Evolutionary conservation across 2,888 invertebrate genomes (phyloP).

Genomic region (Disparrhopalites patrizii): DNA sequence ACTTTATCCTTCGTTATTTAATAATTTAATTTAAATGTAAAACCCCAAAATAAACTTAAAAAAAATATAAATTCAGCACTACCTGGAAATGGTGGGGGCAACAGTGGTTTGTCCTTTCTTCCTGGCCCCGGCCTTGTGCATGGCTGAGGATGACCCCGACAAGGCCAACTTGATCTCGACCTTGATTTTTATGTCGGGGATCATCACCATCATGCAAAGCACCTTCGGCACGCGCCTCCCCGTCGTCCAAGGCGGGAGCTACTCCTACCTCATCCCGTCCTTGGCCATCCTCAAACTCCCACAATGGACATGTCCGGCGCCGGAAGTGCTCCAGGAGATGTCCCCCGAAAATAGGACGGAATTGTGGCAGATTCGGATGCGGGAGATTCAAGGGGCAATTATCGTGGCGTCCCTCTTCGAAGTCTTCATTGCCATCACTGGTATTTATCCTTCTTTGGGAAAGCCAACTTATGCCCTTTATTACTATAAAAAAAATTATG

Average conservation of each 20-base stretch:
- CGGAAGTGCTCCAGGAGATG: constrained; percentile 57
- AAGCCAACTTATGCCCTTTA: background rate
- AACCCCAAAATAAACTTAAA: too few relatives aligned
- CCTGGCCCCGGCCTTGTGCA: constrained; percentile 72
- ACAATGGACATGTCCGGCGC: constrained; percentile 65
- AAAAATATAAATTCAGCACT: too few relatives aligned
- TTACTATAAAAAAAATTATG: too few relatives aligned
- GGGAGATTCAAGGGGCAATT: constrained; percentile 71
- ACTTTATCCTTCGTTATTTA: too few relatives aligned
- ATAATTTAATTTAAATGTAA: too few relatives aligned
- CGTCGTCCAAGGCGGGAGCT: constrained; percentile 62
- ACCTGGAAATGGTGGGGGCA: constrained; percentile 79
- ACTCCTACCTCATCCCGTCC: constrained; percentile 73
- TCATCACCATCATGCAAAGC: constrained; percentile 68
- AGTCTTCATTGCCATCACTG: constrained; percentile 15
- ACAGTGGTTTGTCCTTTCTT: constrained; percentile 79
- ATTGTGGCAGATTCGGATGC: constrained; percentile 71
- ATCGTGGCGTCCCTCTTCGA: constrained; percentile 57
- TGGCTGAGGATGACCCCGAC: constrained; percentile 73
- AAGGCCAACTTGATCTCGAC: too few relatives aligned
- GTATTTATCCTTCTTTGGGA: constrained; percentile 4
- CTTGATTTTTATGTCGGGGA: constrained; percentile 74
- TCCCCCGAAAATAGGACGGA: constrained; percentile 57
- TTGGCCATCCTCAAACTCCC: constrained; percentile 69
- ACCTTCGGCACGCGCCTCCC: constrained; percentile 62